Base-by-base conservation (phyloP, 2,113 vertebrate genomes). In the Tricholaema leucomelas region DNA sequence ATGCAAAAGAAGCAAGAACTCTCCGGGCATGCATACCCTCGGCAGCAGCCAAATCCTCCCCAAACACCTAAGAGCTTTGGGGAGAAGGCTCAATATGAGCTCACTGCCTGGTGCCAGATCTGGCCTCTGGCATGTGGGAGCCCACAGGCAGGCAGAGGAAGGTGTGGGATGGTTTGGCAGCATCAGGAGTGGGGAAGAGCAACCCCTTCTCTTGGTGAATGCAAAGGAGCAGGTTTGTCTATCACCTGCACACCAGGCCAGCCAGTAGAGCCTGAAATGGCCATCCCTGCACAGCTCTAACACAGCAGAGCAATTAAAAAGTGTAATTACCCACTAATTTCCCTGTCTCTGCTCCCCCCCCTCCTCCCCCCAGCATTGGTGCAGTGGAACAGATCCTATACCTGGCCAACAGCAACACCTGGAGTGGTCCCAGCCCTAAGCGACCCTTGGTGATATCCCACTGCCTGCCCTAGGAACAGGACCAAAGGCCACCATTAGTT, bases 381-480 rank as follows among this genome's bases (percentile, higher is more conserved):
- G 1, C 48, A 6, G 83, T 38, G 33, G 52, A 54, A 10, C 23
- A 33, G 15, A 27, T n/a, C 0, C 0, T 31, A 12, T 12, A 24
- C 35, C 19, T 0, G 0, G 23, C 17, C 2, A 2, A 27, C 6
- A 2, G 9, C 1, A 28, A 55, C 40, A 19, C 25, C 54, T 2
- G 12, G 13, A n/a, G 44, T 0, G 0, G 13, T 36, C 58, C 42
- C 50, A 64, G 35, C 44, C 38, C n/a, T 6, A 7, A 52, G 18
- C 21, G 6, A 17, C 48, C 38, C 78, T 30, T 0, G 0, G 24
- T 6, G 9, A n/a, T 36, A 1, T 10, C 44, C 44, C 54, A 5
- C 19, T 23, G 1, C 55, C 15, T 46, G 9, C 9, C 24, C 28
- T 9, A 38, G 36, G 54, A 28, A n/a, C 21, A 80, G 38, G 48